These are phyloP conservation scores for Gila robusta DNA, from an alignment of 2,797 vertebrate species.

Conservation along the genomic window DNA sequence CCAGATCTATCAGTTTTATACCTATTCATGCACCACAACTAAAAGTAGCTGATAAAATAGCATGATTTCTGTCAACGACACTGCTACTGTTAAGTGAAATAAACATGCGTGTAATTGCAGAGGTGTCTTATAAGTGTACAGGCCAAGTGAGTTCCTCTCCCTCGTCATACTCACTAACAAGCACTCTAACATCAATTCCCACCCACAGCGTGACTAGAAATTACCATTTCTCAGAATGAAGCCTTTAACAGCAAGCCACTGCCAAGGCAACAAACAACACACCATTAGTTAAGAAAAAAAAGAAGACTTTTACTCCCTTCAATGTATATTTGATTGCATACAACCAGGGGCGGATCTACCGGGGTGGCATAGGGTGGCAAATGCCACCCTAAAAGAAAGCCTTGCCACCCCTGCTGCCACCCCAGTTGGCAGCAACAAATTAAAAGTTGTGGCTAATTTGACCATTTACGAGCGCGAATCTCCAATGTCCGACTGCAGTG, in stretches of 20 bases:
- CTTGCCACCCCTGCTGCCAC: too few species aligned
- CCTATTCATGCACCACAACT: neutral
- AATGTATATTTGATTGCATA: conserved; percentile 26
- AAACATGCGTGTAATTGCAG: neutral
- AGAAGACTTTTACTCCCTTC: conserved; percentile 1
- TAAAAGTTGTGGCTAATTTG: too few species aligned
- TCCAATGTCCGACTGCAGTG: too few species aligned
- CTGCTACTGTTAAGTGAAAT: neutral
- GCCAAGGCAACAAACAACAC: conserved; percentile 44
- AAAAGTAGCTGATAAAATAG: conserved; percentile 6
- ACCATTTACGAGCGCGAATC: too few species aligned
- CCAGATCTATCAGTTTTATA: neutral
- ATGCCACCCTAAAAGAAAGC: too few species aligned
- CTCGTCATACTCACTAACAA: conserved; percentile 14
- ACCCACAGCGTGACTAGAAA: conserved; percentile 17
- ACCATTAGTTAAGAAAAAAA: conserved; percentile 12
- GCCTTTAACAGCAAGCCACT: conserved; percentile 9
- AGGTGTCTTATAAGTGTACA: neutral
- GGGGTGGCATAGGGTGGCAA: too few species aligned
- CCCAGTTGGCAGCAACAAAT: too few species aligned
- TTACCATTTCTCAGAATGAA: conserved; percentile 21
- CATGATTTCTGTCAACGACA: neutral
- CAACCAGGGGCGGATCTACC: too few species aligned
- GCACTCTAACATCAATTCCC: conserved; percentile 15
- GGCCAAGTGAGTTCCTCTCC: conserved; percentile 26